phyloP scores from a whole-genome alignment of 2,888 invertebrate species.

The Cataglyphis albicans region DNA sequence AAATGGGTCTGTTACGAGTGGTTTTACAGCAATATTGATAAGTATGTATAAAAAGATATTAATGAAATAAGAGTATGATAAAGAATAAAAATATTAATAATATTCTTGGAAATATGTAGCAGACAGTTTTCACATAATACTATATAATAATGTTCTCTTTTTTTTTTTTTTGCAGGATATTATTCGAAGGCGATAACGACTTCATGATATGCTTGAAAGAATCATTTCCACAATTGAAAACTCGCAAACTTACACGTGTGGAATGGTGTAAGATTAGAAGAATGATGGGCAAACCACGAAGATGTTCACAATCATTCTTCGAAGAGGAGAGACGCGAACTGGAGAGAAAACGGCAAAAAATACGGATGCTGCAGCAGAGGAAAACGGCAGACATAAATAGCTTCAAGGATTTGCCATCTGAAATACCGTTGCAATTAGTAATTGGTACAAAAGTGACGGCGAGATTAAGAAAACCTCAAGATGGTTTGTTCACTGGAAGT shows the following conservation, averaged over 20 bases:
- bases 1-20: conserved; percentile 99
- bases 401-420: conserved; percentile 95
- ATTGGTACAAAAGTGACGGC: conserved; percentile 98
- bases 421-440: conserved; percentile 97
- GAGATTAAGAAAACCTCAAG: conserved; percentile 95
- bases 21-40: conserved; percentile 99
- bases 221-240: conserved; percentile 96
- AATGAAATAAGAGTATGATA: neutral
- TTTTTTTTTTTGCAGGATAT: conserved; percentile 88
- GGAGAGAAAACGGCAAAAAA: conserved; percentile 95
- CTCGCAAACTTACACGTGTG: conserved; percentile 93
- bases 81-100: neutral
- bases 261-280: conserved; percentile 98
- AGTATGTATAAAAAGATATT: conserved; percentile 86
- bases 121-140: neutral
- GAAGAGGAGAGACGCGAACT: conserved; percentile 97
- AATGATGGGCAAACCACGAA: conserved; percentile 98
- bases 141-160: conserved; percentile 21
- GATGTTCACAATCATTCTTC: conserved; percentile 98
- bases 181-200: conserved; percentile 98
- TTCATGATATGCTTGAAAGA: conserved; percentile 97
- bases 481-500: conserved; percentile 97
- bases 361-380: conserved; percentile 96
- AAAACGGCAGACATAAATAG: conserved; percentile 92
- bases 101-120: neutral